These are phyloP conservation scores for Rhagium mordax DNA, from an alignment of 2,888 invertebrate genomes.

Conservation along the genomic window DNA sequence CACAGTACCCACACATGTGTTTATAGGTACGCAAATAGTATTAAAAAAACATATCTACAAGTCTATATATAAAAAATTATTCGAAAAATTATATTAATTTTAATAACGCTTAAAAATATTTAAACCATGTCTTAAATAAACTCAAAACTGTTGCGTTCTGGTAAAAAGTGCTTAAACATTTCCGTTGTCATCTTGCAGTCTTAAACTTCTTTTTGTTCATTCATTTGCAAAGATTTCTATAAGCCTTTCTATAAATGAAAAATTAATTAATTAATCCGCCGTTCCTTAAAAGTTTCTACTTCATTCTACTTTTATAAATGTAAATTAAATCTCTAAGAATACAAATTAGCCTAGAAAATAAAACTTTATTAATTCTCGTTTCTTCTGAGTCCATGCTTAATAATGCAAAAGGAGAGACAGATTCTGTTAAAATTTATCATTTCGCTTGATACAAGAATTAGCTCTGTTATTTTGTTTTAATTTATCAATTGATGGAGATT, in stretches of 20 bases:
- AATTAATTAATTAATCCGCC: constrained; percentile 38
- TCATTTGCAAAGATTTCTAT: neutral
- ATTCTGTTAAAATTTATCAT: neutral
- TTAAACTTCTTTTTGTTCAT: neutral
- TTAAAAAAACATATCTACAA: too few relatives aligned
- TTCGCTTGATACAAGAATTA: neutral
- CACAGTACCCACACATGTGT: too few relatives aligned
- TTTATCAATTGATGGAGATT: neutral
- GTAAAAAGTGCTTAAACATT: neutral
- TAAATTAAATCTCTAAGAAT: constrained; percentile 41
- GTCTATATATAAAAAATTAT: too few relatives aligned
- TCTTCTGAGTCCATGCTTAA: constrained; percentile 1
- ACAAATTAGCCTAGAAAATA: constrained; percentile 27
- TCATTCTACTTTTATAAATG: constrained; percentile 38
- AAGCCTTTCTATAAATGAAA: constrained; percentile 30
- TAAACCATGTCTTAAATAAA: neutral
- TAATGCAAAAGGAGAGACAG: neutral
- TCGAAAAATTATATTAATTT: too few relatives aligned
- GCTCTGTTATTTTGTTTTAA: neutral
- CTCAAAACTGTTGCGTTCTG: neutral
- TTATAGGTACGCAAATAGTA: too few relatives aligned
- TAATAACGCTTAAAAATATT: too few relatives aligned
- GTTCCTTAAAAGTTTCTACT: constrained; percentile 36
- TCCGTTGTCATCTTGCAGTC: neutral
- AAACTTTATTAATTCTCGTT: constrained; percentile 29